phyloP scores from a whole-genome alignment of 2,113 vertebrate genomes.

The Oryzias woworae region DNA sequence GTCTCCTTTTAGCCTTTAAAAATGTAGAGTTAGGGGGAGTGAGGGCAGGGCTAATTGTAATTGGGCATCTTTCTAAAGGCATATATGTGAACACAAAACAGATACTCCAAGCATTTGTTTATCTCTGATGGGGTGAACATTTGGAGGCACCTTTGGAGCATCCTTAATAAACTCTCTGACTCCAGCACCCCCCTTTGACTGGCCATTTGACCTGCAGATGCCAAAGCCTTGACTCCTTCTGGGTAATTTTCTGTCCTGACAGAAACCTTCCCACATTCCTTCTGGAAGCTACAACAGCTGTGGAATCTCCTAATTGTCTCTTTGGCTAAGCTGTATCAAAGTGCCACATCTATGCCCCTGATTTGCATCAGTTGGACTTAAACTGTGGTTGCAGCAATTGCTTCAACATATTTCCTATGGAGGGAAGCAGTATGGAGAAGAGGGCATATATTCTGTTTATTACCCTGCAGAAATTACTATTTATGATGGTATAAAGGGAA shows the following conservation, averaged over 20 bases:
- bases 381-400: constrained; percentile 9
- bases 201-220: constrained; percentile 61
- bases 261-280: constrained; percentile 64
- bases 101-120: too few relatives aligned
- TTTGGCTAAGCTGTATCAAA: constrained; percentile 32
- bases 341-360: constrained; percentile 37
- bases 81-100: too few relatives aligned
- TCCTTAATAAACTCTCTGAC: constrained; percentile 55
- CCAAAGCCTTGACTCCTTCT: constrained; percentile 46
- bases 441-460: too few relatives aligned
- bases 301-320: constrained; percentile 53
- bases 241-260: constrained; percentile 54
- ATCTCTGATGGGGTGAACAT: constrained; percentile 2
- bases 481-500: too few relatives aligned
- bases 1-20: too few relatives aligned
- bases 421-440: too few relatives aligned
- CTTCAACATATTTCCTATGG: constrained; percentile 6
- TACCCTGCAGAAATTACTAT: too few relatives aligned
- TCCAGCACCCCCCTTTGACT: constrained; percentile 30
- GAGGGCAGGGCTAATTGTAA: too few relatives aligned
- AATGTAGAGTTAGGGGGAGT: too few relatives aligned
- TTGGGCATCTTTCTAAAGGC: too few relatives aligned
- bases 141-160: constrained; percentile 38
- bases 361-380: constrained; percentile 22
- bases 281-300: constrained; percentile 64